Base-by-base conservation (phyloP, 2,888 invertebrate genomes). In the Julus scanicus region DNA sequence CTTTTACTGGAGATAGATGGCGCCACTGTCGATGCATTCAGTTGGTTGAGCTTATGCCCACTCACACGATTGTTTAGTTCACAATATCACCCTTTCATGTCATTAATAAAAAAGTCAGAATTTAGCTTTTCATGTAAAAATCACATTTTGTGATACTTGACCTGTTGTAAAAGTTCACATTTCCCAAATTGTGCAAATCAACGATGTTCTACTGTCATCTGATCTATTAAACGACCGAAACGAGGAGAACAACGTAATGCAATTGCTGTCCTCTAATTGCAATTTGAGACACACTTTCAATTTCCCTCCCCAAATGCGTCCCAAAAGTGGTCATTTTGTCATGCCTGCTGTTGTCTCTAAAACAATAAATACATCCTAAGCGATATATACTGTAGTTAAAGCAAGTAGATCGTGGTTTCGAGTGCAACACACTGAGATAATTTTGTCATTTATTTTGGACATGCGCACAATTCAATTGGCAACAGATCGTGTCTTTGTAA, bases 251-350 rank as follows among this genome's bases (percentile, higher is more conserved):
- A 6, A 20, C 20, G 63, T 63, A 20, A 63, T 20, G 20, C 20
- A 63, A 63, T 20, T 63, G 63, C 20, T 63, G 63, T 63, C 63
- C 63, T 63, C 63, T 63, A 63, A 63, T 63, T 63, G 63, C 63
- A 63, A 63, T 63, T 63, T 63, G 63, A 63, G 63, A 63, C 9
- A 63, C 63, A 17, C 57, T 63, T 63, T 63, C 20, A n/a, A 63
- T 20, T 63, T 20, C 8, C 63, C n/a, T n/a, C 20, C 0, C 20
- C 3, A 20, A 63, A 20, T 20, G 63, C 20, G 20, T 20, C 6
- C 20, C 20, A n/a, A 63, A 63, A 63, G 15, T 63, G 63, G 63
- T 20, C 63, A 20, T 63, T 63, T 63, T 63, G 63, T 63, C 63
- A n/a, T 9, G 63, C 63, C 20, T 20, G 63, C 63, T 63, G 63